These are phyloP conservation scores for Grus americana DNA, from an alignment of 2,113 vertebrate genomes.

Conservation along the genomic window DNA sequence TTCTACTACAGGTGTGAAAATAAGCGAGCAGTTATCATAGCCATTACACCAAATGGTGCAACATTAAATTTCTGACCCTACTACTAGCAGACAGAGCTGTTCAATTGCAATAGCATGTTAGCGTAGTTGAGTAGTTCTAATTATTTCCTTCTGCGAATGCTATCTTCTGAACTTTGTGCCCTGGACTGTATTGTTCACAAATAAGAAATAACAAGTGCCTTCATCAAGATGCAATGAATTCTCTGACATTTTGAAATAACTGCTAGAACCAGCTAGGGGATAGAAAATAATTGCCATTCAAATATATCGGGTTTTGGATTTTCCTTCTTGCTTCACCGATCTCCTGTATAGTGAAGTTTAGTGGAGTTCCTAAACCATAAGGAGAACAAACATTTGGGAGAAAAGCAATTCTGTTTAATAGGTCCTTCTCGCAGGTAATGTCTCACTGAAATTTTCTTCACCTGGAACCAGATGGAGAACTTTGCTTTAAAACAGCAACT, in stretches of 20 bases:
- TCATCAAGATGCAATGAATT: slow-evolving; percentile 12
- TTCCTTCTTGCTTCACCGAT: neutral
- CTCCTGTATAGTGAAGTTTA: neutral
- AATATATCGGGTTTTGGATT: neutral
- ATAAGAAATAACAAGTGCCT: slow-evolving; percentile 18
- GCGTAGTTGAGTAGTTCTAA: neutral
- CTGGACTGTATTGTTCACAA: neutral
- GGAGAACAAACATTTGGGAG: neutral
- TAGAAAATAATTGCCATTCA: slow-evolving; percentile 22
- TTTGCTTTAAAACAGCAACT: neutral
- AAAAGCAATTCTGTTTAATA: neutral
- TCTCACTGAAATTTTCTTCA: neutral
- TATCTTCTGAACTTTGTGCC: neutral
- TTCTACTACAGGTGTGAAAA: slow-evolving; percentile 28
- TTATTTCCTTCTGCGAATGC: neutral
- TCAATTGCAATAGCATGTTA: neutral
- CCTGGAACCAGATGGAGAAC: neutral
- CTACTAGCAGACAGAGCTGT: neutral
- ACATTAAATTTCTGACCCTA: slow-evolving; percentile 16
- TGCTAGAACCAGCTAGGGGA: neutral
- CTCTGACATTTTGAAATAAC: slow-evolving; percentile 28
- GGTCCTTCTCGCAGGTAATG: neutral
- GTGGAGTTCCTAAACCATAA: neutral
- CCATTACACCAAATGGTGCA: slow-evolving; percentile 10
- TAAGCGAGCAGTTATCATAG: neutral